These are phyloP conservation scores for Cyphomyrus plagiostoma DNA, from an alignment of 2,113 vertebrate species.

Conservation along the genomic window DNA sequence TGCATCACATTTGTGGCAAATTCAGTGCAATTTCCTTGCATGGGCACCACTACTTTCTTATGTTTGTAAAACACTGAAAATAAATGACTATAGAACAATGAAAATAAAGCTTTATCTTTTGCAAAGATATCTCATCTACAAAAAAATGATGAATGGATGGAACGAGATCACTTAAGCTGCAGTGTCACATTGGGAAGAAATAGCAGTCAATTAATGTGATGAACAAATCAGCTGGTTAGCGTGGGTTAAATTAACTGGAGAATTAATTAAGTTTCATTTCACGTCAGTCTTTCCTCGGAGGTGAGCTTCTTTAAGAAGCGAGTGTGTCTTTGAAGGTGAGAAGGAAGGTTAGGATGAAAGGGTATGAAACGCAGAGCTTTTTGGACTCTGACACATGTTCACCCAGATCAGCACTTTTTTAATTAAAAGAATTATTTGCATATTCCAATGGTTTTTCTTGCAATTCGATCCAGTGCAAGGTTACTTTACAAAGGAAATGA, in stretches of 20 bases:
- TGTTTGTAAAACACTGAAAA: not conserved
- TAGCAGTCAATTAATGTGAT: not conserved
- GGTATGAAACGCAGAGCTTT: constrained; percentile 18
- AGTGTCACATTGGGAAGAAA: not conserved
- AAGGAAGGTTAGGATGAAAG: constrained; percentile 14
- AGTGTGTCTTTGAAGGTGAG: not conserved
- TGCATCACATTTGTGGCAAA: not conserved
- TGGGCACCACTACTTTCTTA: not conserved
- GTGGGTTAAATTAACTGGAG: not conserved
- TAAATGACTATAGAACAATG: not conserved
- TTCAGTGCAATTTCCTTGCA: not conserved
- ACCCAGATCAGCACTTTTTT: constrained; percentile 54
- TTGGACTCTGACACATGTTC: constrained; percentile 15
- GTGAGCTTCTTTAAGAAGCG: not conserved
- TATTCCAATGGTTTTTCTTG: constrained; percentile 55
- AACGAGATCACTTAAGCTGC: not conserved
- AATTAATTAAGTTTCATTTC: constrained; percentile 30
- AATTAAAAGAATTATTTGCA: constrained; percentile 55
- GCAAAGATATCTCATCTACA: not conserved
- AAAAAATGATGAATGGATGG: not conserved
- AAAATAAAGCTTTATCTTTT: not conserved
- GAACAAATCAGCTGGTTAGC: not conserved
- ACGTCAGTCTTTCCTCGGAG: constrained; percentile 9
- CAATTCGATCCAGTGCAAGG: constrained; percentile 48
- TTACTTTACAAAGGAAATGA: constrained; percentile 39